Evolutionary conservation across 53 echinoderm and acorn worm species (phyloP).

Genomic region (Echinometra lucunter): DNA sequence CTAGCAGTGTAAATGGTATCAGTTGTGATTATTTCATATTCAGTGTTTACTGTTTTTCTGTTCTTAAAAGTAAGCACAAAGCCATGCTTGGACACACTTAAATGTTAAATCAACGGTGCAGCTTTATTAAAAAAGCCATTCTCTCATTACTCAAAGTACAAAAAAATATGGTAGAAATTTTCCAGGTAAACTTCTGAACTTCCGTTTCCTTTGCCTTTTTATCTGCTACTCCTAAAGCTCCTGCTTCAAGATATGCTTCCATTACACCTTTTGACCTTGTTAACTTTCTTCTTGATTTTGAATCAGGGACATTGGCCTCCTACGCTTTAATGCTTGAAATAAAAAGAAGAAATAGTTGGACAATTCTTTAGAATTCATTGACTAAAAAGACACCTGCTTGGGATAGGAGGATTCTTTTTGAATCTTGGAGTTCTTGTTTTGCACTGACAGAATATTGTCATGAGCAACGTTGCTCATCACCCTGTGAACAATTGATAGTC

Average conservation of each 20-base stretch:
- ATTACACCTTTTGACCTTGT: not conserved
- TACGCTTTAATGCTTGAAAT: not conserved
- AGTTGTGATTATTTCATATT: not conserved
- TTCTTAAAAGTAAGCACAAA: not conserved
- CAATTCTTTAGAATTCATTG: not conserved
- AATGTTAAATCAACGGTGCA: not conserved
- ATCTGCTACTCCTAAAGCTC: not conserved
- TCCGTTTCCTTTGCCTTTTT: not conserved
- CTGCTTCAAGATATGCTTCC: not conserved
- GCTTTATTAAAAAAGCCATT: not conserved
- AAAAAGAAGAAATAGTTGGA: not conserved
- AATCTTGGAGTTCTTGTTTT: not conserved
- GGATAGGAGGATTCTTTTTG: not conserved
- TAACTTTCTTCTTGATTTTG: not conserved
- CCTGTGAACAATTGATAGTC: not conserved
- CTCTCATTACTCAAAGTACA: not conserved
- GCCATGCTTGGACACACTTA: not conserved
- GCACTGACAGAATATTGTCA: not conserved
- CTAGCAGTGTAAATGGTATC: not conserved
- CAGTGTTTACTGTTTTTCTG: not conserved
- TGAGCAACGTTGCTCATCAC: not conserved
- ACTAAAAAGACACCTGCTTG: slow-evolving; percentile 4
- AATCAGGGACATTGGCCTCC: not conserved
- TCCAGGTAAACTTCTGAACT: not conserved
- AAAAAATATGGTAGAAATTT: not conserved